These are phyloP conservation scores for Apis cerana DNA, from an alignment of 1,140 invertebrate genomes.

Conservation along the genomic window DNA sequence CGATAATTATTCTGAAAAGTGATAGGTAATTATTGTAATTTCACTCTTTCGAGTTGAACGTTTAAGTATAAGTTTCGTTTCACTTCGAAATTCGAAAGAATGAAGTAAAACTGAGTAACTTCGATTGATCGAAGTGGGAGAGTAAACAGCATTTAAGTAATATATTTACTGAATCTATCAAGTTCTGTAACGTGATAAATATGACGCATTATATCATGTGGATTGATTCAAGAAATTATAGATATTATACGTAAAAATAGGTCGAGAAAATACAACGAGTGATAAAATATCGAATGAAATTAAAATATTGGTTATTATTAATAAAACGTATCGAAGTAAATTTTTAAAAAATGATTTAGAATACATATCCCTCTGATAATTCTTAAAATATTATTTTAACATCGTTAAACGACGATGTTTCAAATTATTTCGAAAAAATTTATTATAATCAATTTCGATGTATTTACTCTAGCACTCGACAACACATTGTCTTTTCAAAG, in stretches of 20 bases:
- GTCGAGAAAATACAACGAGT: background rate
- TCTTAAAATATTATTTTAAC: too few species aligned
- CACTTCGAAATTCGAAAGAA: background rate
- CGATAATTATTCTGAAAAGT: too few species aligned
- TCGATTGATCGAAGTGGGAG: background rate
- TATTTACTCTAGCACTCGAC: background rate
- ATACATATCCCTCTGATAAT: too few species aligned
- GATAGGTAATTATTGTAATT: too few species aligned
- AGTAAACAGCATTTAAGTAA: background rate
- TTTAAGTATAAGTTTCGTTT: background rate
- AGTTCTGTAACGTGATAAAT: background rate
- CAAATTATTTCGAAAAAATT: too few species aligned
- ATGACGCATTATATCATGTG: too few species aligned
- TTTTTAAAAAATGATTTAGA: too few species aligned
- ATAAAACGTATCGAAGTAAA: too few species aligned
- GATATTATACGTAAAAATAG: too few species aligned
- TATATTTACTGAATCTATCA: background rate
- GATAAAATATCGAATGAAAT: background rate
- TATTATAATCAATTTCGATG: background rate
- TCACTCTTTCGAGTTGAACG: too few species aligned
- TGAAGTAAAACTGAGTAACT: background rate
- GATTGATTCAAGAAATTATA: background rate
- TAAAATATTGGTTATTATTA: background rate
- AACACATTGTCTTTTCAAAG: background rate
- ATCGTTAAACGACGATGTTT: too few species aligned